Base-by-base conservation (phyloP, 37 sponge, comb jelly and placozoan species). In the Chondrilla cf. caribensis region DNA sequence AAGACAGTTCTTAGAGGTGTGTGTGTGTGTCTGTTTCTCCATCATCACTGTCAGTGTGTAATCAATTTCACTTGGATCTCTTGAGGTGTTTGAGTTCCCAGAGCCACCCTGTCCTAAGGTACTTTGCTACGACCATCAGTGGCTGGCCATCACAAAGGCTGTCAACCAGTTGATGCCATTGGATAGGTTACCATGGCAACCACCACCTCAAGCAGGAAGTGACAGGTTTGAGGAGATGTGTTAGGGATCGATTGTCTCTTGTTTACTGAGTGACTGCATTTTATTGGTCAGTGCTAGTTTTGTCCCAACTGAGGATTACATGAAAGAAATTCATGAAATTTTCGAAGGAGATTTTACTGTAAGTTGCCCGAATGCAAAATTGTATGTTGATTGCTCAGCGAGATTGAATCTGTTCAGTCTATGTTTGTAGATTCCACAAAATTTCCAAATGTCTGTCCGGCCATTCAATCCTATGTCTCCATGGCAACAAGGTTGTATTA, bases 1-100 rank as follows among this genome's bases (percentile, higher is more conserved):
- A 38, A 79, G 91, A 81, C 51, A 71, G 3, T 98, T 88, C 79
- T 55, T 98, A 38, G 92, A 98, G 88, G 91, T 97, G 36, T 22
- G 58, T 14, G n/a, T n/a, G n/a, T n/a, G n/a, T n/a, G n/a, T n/a
- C n/a, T n/a, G n/a, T n/a, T n/a, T n/a, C n/a, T n/a, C n/a, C n/a
- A n/a, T n/a, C n/a, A n/a, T n/a, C n/a, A n/a, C n/a, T n/a, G n/a
- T n/a, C n/a, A n/a, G n/a, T n/a, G n/a, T n/a, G n/a, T n/a, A n/a
- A n/a, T n/a, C n/a, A n/a, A n/a, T n/a, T n/a, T n/a, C n/a, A n/a
- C n/a, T n/a, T n/a, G n/a, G n/a, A n/a, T 67, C 42, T 67, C 18
- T 70, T 3, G 6, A 87, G 88, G 60, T 87, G 19, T 29, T 92
- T 14, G 93, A 88, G 54, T 24, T 89, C 54, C 78, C 81, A 15